A percentile compares a stretch with the other conserved stretches of the same genome.
Conservation (phyloP, 2,888 invertebrate genomes). For the Chrysolina haemoptera region DNA sequence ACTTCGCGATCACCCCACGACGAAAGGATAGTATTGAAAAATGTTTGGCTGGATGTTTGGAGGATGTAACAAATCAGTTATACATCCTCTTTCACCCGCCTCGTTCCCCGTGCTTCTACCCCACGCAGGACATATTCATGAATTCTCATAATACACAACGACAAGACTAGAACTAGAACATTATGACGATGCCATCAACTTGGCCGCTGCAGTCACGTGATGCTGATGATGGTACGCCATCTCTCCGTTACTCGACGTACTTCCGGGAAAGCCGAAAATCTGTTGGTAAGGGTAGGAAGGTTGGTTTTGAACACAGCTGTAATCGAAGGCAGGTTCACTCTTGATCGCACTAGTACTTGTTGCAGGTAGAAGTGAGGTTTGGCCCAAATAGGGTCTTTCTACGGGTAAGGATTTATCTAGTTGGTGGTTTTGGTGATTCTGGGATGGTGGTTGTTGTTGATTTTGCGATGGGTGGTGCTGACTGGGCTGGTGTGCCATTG, state of each 20-base stretch:
- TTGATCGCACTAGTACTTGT: constrained; percentile 67
- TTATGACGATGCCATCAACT: constrained; percentile 87
- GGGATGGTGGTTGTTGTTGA: constrained; percentile 48
- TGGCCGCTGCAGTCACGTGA: constrained; percentile 87
- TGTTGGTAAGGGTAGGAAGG: constrained; percentile 71
- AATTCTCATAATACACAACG: background rate
- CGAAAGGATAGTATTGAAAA: too few relatives aligned
- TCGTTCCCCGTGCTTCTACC: background rate
- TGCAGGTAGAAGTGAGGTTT: constrained; percentile 72
- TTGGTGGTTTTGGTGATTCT: constrained; percentile 50
- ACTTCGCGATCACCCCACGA: too few relatives aligned
- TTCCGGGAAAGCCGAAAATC: constrained; percentile 70
- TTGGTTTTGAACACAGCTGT: constrained; percentile 68
- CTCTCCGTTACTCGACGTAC: constrained; percentile 70
- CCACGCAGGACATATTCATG: background rate
- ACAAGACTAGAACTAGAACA: background rate
- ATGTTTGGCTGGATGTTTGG: too few relatives aligned
- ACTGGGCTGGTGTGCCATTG: constrained; percentile 47
- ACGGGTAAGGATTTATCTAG: constrained; percentile 56
- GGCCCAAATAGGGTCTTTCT: constrained; percentile 72
- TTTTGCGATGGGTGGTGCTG: constrained; percentile 53
- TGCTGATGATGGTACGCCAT: constrained; percentile 88
- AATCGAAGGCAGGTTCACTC: constrained; percentile 69
- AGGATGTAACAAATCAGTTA: too few relatives aligned
- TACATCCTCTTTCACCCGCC: too few relatives aligned